phyloP scores from a whole-genome alignment of 1,140 invertebrate species.

The Drosophila sucinea region DNA sequence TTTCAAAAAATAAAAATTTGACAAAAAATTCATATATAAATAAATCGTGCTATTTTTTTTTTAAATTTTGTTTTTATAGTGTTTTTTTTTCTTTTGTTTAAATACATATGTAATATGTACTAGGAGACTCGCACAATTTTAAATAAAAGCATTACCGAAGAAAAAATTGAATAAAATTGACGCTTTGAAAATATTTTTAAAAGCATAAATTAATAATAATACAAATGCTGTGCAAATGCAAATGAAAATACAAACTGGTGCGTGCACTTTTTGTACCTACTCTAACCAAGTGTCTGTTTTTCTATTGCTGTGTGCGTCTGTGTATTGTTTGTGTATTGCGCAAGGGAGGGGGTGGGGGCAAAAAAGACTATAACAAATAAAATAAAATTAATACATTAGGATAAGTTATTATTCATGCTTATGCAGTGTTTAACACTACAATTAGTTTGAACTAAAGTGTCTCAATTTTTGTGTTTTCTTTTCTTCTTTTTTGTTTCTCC shows the following conservation, averaged over 20 bases:
- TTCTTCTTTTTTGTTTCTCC: constrained; percentile 35
- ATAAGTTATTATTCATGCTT: constrained; percentile 76
- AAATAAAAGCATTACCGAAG: constrained; percentile 50
- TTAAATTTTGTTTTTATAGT: background rate
- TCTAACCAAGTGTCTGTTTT: constrained; percentile 35
- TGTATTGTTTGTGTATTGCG: constrained; percentile 40
- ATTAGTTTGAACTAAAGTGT: constrained; percentile 81
- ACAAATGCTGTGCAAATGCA: constrained; percentile 75
- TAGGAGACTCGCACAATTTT: constrained; percentile 53
- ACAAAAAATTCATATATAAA: constrained; percentile 53
- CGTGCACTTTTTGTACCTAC: constrained; percentile 62
- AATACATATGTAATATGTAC: constrained; percentile 55
- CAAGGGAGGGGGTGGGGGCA: constrained; percentile 29
- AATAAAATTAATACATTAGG: constrained; percentile 78
- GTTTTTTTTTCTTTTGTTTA: constrained; percentile 15
- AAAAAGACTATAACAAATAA: constrained; percentile 68
- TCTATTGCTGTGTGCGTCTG: constrained; percentile 41
- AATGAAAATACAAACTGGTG: constrained; percentile 64
- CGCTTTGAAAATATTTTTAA: constrained; percentile 16
- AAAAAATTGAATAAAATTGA: constrained; percentile 22
- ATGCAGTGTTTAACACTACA: constrained; percentile 80
- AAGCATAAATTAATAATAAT: constrained; percentile 19
- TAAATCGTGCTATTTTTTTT: constrained; percentile 37
- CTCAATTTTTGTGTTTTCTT: constrained; percentile 48
- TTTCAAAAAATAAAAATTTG: constrained; percentile 61